Conservation (phyloP, 2,888 invertebrate genomes). For the Nipponacmea schrenckii region DNA sequence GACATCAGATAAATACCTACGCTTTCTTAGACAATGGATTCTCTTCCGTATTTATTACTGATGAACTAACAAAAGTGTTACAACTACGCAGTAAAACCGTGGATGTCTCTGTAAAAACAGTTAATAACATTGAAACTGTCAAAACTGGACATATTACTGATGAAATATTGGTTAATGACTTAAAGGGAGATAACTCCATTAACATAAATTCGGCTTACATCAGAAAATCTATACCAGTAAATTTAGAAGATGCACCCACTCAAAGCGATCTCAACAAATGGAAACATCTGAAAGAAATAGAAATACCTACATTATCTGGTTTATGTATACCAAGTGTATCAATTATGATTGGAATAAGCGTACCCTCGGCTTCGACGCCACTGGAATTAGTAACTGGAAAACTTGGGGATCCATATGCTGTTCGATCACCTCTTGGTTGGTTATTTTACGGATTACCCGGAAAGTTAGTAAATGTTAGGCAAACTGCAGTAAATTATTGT, state of each 20-base stretch:
- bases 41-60: neutral
- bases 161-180: neutral
- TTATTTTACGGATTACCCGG: too few species aligned
- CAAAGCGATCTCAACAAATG: slow-evolving; percentile 10
- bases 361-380: neutral
- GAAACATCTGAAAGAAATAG: slow-evolving; percentile 5
- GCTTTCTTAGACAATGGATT: too few species aligned
- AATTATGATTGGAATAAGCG: too few species aligned
- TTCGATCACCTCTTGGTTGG: slow-evolving; percentile 20
- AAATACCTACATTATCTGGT: neutral
- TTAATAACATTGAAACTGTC: neutral
- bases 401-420: slow-evolving; percentile 23
- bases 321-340: neutral
- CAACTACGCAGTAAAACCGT: neutral
- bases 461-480: neutral
- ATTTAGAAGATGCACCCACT: neutral
- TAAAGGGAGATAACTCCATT: neutral
- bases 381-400: slow-evolving; percentile 3
- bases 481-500: slow-evolving; percentile 7
- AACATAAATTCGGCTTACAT: neutral
- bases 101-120: neutral
- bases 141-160: neutral
- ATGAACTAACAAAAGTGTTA: neutral
- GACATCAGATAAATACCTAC: neutral
- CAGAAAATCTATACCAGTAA: neutral